Base-by-base conservation (phyloP, 2,113 vertebrate species). In the Theropithecus gelada region DNA sequence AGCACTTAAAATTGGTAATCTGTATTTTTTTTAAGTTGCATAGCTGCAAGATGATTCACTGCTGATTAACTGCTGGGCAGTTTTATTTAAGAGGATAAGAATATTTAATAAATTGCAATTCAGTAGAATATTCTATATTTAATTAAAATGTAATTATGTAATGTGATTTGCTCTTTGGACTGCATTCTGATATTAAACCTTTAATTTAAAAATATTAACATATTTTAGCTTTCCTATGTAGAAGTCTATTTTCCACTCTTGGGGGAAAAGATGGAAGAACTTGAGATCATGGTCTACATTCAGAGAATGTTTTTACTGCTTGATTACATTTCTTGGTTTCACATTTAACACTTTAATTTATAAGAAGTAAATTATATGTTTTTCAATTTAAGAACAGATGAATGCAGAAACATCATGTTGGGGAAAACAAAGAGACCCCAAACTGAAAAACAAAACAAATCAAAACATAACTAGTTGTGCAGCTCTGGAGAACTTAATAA, bases 21-120 rank as follows among this genome's bases (percentile, higher is more conserved):
- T 35, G 78, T 98, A 43, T 96, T 88, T 97, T 96, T 82, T 94
- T 98, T 97, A 97, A 98, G 97, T 99, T 99, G 99, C 99, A 99
- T 98, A 99, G 99, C 98, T 99, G 98, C 98, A 98, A 98, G 97
- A 98, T 98, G 98, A 97, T 98, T 97, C 98, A 97, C 96, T 98
- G 97, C 98, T 97, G 96, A 98, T 96, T 97, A 96, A 90, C 81
- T 55, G 95, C 38, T 57, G 93, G 93, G 81, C 96, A 95, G 95
- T 96, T 96, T 90, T 79, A 89, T 83, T 96, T 85, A 90, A 73
- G 59, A 97, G 50, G 59, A 96, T 96, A 97, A 91, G 95, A 23
- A 43, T 52, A 94, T 80, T 94, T 94, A 79, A 97, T 93, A 94
- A 96, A 97, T 38, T 93, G 88, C 27, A 91, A 90, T 90, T 97